Evolutionary conservation across 1,140 invertebrate genomes (phyloP).

Genomic region (Hirudo medicinalis): DNA sequence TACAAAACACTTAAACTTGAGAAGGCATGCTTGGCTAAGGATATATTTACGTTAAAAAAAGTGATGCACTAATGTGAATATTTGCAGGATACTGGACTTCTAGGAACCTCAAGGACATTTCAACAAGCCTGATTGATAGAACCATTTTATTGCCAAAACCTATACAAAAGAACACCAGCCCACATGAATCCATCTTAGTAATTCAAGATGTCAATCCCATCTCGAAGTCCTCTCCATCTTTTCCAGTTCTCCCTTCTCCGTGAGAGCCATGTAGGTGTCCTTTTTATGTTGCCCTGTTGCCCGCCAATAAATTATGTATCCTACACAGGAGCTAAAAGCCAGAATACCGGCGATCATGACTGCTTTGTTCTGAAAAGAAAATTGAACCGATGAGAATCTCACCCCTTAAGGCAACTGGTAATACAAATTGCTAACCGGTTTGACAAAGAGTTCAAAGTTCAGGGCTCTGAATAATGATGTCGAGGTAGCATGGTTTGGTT

Average conservation of each 20-base stretch:
- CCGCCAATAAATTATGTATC: slow-evolving; percentile 11
- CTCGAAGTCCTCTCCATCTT: slow-evolving; percentile 12
- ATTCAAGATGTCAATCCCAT: slow-evolving; percentile 6
- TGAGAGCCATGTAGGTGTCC: slow-evolving; percentile 15
- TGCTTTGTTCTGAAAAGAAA: slow-evolving; percentile 17
- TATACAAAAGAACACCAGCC: too few species aligned
- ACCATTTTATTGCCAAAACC: too few species aligned
- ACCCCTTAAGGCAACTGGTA: neutral
- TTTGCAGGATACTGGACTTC: too few species aligned
- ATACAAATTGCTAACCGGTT: neutral
- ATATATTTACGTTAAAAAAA: too few species aligned
- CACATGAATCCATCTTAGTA: too few species aligned
- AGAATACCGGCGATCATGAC: slow-evolving; percentile 12
- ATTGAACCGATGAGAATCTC: neutral
- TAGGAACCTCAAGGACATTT: too few species aligned
- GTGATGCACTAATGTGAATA: too few species aligned
- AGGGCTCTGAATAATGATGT: neutral
- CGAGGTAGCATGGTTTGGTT: neutral
- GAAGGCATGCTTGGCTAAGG: too few species aligned
- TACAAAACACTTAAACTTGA: too few species aligned
- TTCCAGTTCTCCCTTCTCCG: slow-evolving; percentile 14
- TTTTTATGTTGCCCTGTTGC: slow-evolving; percentile 9
- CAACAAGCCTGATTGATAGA: too few species aligned
- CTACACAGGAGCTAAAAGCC: slow-evolving; percentile 8
- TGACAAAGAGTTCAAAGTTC: slow-evolving; percentile 4